Conservation (phyloP, 2,113 vertebrate species). For the Notarius lentiginosus region DNA sequence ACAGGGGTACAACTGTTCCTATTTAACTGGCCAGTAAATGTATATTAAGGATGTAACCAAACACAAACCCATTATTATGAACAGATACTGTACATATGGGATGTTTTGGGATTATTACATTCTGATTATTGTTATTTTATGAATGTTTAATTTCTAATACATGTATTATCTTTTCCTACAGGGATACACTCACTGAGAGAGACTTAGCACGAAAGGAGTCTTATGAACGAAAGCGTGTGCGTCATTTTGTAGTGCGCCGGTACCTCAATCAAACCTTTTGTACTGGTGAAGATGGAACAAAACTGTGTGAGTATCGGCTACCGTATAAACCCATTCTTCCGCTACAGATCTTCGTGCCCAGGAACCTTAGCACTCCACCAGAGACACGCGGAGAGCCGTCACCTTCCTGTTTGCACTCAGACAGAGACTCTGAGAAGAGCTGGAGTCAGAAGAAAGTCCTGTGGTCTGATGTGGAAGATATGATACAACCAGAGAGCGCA, state of each 20-base stretch:
- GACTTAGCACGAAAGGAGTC: slow-evolving; percentile 57
- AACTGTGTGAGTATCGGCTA: slow-evolving; percentile 58
- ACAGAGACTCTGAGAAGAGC: slow-evolving; percentile 28
- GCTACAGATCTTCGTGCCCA: slow-evolving; percentile 54
- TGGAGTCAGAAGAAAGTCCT: slow-evolving; percentile 40
- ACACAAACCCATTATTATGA: not conserved
- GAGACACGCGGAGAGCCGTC: not conserved
- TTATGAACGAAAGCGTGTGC: slow-evolving; percentile 68
- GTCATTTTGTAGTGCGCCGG: slow-evolving; percentile 63
- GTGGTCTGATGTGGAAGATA: slow-evolving; percentile 17
- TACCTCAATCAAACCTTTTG: slow-evolving; percentile 61
- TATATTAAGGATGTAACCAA: not conserved
- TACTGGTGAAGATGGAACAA: slow-evolving; percentile 57
- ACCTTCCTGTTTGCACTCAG: slow-evolving; percentile 4
- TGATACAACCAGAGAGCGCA: slow-evolving; percentile 49
- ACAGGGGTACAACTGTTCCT: not conserved
- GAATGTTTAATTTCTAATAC: not conserved
- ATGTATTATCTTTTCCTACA: slow-evolving; percentile 33
- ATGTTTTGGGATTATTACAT: not conserved
- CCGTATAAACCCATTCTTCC: slow-evolving; percentile 55
- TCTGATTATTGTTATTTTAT: not conserved
- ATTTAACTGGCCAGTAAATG: not conserved
- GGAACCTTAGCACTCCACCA: slow-evolving; percentile 20
- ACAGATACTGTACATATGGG: not conserved
- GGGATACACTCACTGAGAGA: slow-evolving; percentile 62